Evolutionary conservation across 2,797 vertebrate species (phyloP), one percentile per base, ranked within the genome.

Genomic region (Oreortyx pictus): DNA sequence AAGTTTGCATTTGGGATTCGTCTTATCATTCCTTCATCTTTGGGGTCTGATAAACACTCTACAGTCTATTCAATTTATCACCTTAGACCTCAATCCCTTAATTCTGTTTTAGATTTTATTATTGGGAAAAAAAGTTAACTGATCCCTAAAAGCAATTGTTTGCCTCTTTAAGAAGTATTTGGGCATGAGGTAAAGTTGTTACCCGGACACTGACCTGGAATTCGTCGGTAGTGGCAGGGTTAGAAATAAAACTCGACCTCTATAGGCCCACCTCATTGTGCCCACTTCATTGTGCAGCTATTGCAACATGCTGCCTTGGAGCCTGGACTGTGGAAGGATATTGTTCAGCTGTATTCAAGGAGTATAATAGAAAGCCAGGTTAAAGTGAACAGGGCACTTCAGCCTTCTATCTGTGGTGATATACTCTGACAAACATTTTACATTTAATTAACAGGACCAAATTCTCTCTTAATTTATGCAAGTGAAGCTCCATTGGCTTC

Each of bases 391-490:
- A 52, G 82, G 41, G 75, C 81, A 70, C 71, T 75, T 81, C 82
- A 82, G 33, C 84, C 83, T 82, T 95, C 94, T 92, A 73, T 91
- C 89, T 86, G 82, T 88, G 59, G 72, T 56, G 80, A 47, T 94
- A 67, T 60, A 59, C 41, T 80, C 80, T 93, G 86, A 90, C 83
- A 93, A 96, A 97, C 60, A 89, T 11, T 96, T 96, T 91, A 93
- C 61, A 2, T 95, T 87, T 88, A 94, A 90, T 91, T 91, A 96
- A 90, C 49, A 88, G 81, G 64, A 92, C 83, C 85, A 90, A 89
- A 89, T 92, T 94, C 82, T 95, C 46, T 72, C 82, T 76, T 86
- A 85, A 94, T 96, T 95, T 95, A 91, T 94, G 77, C 66, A 71
- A 80, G 67, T 43, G 76, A 88, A 89, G 86, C 61, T 95, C 91